These are phyloP conservation scores for Saxidomus purpurata DNA, from an alignment of 1,140 invertebrate species.

Conservation along the genomic window DNA sequence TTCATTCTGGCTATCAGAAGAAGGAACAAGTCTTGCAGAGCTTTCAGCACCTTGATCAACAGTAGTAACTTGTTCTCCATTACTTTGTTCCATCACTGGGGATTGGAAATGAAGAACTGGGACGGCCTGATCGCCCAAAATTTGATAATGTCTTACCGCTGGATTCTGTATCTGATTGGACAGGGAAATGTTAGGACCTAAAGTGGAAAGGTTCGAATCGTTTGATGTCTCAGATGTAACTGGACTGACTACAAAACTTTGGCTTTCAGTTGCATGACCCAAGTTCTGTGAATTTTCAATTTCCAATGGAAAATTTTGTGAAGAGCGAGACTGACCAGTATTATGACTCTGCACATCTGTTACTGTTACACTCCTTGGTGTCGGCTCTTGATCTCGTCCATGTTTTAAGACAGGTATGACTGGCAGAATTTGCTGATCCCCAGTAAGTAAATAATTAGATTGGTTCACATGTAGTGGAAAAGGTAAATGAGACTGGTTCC, in stretches of 20 bases:
- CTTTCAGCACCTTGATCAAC: neutral
- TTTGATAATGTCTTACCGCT: neutral
- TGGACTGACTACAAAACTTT: neutral
- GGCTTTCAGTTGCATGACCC: neutral
- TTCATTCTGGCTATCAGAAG: neutral
- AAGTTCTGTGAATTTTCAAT: neutral
- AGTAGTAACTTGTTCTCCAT: neutral
- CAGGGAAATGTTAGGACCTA: neutral
- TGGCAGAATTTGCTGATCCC: slow-evolving; percentile 9
- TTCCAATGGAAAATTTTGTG: neutral
- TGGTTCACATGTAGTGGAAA: slow-evolving; percentile 1
- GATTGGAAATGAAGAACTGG: neutral
- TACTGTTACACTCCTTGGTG: neutral
- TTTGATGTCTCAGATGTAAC: neutral
- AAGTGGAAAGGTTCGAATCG: neutral
- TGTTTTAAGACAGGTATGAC: slow-evolving; percentile 25
- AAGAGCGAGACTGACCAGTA: neutral
- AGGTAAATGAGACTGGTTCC: neutral
- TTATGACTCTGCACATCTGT: neutral
- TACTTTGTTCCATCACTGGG: neutral
- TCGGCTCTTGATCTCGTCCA: neutral
- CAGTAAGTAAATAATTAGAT: slow-evolving; percentile 2
- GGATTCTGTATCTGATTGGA: neutral
- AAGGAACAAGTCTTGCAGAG: neutral
- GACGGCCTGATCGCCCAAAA: neutral